Conservation (phyloP, 2,888 invertebrate species). For the Xestia xanthographa region DNA sequence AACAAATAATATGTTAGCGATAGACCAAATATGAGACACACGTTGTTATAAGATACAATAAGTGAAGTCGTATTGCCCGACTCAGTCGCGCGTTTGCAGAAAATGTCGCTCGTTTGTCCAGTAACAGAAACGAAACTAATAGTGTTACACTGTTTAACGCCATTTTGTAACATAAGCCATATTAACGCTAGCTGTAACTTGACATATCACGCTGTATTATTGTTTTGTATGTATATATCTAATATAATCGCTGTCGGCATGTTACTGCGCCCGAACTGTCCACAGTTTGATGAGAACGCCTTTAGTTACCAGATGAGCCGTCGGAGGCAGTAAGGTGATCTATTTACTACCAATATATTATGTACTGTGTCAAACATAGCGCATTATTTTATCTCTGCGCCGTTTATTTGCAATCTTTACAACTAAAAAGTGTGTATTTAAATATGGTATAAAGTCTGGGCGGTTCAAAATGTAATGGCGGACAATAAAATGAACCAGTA, state of each 20-base stretch:
- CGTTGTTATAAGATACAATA: constrained; percentile 36
- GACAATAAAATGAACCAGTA: constrained; percentile 40
- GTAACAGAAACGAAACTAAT: constrained; percentile 71
- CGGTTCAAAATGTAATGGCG: constrained; percentile 45
- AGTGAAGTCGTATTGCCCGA: constrained; percentile 49
- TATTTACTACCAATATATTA: constrained; percentile 66
- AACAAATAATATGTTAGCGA: constrained; percentile 32
- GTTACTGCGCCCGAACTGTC: constrained; percentile 17
- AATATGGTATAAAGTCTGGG: neutral
- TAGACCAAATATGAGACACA: constrained; percentile 47
- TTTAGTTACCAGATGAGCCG: constrained; percentile 8
- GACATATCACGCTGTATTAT: constrained; percentile 82
- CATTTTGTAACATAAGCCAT: constrained; percentile 72
- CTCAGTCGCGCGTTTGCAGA: constrained; percentile 60
- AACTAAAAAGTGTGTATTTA: constrained; percentile 5
- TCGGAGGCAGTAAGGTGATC: constrained; percentile 45
- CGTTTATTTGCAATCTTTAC: constrained; percentile 67
- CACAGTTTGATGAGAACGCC: neutral
- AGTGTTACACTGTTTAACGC: constrained; percentile 75
- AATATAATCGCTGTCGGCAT: constrained; percentile 38
- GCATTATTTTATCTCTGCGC: constrained; percentile 69
- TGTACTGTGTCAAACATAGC: constrained; percentile 83
- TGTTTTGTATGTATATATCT: constrained; percentile 70
- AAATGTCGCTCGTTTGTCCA: constrained; percentile 73
- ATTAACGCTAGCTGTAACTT: constrained; percentile 77